Base-by-base conservation (phyloP, 2,113 vertebrate genomes). In the Nerophis ophidion region DNA sequence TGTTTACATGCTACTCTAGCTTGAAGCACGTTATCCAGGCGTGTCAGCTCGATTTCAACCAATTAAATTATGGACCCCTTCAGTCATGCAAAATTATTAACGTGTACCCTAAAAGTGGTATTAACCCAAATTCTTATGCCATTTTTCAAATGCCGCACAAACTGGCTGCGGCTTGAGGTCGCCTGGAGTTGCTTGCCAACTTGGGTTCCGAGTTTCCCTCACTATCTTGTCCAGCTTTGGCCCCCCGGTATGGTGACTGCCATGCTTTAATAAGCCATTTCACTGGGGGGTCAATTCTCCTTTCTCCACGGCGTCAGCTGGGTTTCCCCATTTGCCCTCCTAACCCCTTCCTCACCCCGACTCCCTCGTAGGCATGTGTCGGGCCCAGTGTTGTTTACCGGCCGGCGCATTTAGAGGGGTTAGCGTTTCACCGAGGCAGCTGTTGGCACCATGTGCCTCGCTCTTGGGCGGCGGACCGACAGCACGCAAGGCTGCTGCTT, bases 371-470 rank as follows among this genome's bases (percentile, higher is more conserved):
- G 80, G 86, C 85, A 88, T 87, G 86, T 84, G 85, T 82, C 76
- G 76, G 58, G 16, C 75, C 77, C 79, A 42, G 66, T 69, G 75
- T 77, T 88, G 85, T 87, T 87, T 84, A 86, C 79, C 61, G 83
- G 83, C 61, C 69, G 1, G 76, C 76, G 74, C 78, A 75, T 85
- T 88, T 87, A 86, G 78, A 77, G 66, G 83, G 85, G 86, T 86
- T 87, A 81, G 76, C 83, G 26, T 88, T 88, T 86, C 82, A 84
- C 77, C 65, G 40, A 36, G 80, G 82, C 86, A 88, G 86, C 86
- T 88, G 86, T 85, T 87, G 81, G 85, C 86, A 84, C 86, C 85
- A 86, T 86, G 86, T 88, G 83, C 85, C 85, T 84, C 65, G 64
- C 76, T 60, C 59, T 73, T 58, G 33, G 78, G 80, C 81, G 86